Percentiles rank a stretch among this genome's conserved stretches.
Evolutionary conservation across 2,113 vertebrate species (phyloP).

Genomic region (Orycteropus afer): DNA sequence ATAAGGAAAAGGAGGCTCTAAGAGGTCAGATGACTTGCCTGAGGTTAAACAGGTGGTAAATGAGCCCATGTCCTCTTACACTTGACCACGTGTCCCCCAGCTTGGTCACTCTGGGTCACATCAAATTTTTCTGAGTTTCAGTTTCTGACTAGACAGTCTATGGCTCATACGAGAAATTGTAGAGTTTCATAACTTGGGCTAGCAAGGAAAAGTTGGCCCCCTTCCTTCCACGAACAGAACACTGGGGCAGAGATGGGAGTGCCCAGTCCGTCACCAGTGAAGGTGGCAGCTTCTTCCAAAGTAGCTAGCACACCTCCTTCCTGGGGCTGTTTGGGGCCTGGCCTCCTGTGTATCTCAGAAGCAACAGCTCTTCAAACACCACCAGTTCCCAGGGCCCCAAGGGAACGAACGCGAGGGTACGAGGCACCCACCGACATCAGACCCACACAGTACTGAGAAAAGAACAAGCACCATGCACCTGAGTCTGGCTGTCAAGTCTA

Average conservation of each 20-base stretch:
- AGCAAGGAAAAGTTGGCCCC: background rate
- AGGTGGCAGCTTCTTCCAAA: background rate
- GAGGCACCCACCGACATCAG: background rate
- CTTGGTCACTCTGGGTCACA: background rate
- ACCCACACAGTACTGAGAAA: background rate
- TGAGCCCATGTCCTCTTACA: background rate
- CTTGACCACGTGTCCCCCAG: background rate
- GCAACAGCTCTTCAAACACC: fast-evolving
- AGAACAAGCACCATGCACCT: background rate
- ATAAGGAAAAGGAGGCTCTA: background rate
- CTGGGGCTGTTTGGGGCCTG: background rate
- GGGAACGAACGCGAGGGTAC: background rate
- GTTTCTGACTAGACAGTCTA: background rate
- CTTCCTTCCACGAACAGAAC: background rate
- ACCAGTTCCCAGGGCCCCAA: background rate
- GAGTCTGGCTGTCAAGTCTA: background rate
- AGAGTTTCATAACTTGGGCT: background rate
- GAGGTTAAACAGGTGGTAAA: fast-evolving
- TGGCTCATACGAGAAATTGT: background rate
- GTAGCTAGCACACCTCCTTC: background rate
- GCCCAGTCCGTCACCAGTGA: background rate
- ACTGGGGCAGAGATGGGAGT: too few species aligned
- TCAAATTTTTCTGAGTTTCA: background rate
- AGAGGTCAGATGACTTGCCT: background rate
- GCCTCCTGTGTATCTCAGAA: background rate